Base-by-base conservation (phyloP, 2,888 invertebrate species). In the Sminthurinus aureus region DNA sequence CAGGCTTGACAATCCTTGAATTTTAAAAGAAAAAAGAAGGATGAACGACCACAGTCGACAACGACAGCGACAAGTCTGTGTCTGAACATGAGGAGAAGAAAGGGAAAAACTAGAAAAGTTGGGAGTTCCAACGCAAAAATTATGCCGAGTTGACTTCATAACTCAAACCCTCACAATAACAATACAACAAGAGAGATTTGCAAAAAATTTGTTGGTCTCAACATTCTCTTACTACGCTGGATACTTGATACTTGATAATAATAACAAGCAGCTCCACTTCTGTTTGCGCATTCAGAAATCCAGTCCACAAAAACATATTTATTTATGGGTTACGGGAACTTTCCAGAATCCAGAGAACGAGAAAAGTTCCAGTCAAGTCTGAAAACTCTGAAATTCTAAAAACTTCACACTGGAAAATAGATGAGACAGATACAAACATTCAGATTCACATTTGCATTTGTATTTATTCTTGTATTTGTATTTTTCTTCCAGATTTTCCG, bases 131-230 rank as follows among this genome's bases (percentile, higher is more conserved):
- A 76, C 76, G 58, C 18, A 58, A 81, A 81, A 81, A 81, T 81
- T 81, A 81, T 81, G 74, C 81, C 74, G 75, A 71, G 80, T 71
- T 71, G 71, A 80, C 71, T 80, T 24, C 69, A 75, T 74, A 81
- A 74, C 52, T 81, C 75, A 81, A 74, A 66, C 26, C 20, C 75
- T 64, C 38, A 38, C 38, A 38, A 38, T 38, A 38, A 38, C 38
- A 38, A 38, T 6, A 38, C 3, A 38, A 38, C 52, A 74, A 73
- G 73, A 81, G 74, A 38, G 51, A 81, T 81, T 81, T 38, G 38
- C 38, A 26, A 76, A 24, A 52, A 76, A 76, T 76, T 76, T 76
- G 76, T 76, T 76, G 52, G 52, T 76, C 76, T 76, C 71, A 71
- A 26, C 24, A 71, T 71, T 71, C 71, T 71, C 26, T 24, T 15